Evolutionary conservation across 23 tunicate genomes (phyloP), one percentile per base, ranked within the genome.

Genomic region (Phallusia fumigata): DNA sequence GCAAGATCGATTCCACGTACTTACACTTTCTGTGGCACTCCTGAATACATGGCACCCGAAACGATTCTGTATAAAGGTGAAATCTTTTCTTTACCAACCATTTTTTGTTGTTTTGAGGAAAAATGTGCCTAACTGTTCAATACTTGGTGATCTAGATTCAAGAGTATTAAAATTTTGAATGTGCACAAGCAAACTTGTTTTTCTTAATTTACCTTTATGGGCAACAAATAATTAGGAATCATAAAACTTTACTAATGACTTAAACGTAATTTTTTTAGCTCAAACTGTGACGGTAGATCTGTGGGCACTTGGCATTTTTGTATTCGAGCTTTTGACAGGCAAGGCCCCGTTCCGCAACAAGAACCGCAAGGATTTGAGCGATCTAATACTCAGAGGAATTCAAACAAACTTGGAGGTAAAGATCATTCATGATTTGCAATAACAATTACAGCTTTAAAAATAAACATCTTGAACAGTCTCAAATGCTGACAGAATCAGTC

Each of bases 21-120:
- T 45, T 92, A 87, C 84, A 95, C 98, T 16, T 95, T 82, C 73
- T 95, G 98, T 76, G 98, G 98, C 21, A 95, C 98, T 8, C 91
- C 98, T 16, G 98, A 95, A 65, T 95, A 89, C 49, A 84, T 95
- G 88, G 98, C 98, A 0, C 98, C 98, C 22, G 98, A 95, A 81
- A 45, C 49, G 12, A 65, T 87, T 10, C 78, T 81, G 2, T 87
- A 87, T 65, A 76, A 82, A 64, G 91, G 91, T 87, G 32, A n/a
- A n/a, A n/a, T n/a, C n/a, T n/a, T n/a, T 58, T 58, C 8, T 40
- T 40, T 5, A 3, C 5, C 47, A 40, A 40, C 5, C 10, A 40
- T 3, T 5, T 40, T 40, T 40, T 40, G 47, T 3, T 10, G 47
- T 40, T 40, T 40, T 3, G 10, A 40, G 5, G 10, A 40, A 40